Evolutionary conservation across 2,113 vertebrate species (phyloP), one percentile per base, ranked within the genome.

Genomic region (Gobiocypris rarus): DNA sequence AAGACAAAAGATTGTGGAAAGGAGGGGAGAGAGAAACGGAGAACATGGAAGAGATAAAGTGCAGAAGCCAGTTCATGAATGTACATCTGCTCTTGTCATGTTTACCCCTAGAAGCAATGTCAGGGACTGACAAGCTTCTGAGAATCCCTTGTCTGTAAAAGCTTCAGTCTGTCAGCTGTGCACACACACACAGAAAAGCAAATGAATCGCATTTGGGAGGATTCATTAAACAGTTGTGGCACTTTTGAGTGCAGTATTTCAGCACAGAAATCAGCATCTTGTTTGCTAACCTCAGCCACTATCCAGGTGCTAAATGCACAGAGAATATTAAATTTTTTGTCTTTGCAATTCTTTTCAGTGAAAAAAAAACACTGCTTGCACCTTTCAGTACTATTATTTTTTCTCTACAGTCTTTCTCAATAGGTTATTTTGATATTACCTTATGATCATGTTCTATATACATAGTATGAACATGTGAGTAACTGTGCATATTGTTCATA

Each of bases 21-120:
- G 34, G 28, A 67, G 9, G n/a, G n/a, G 45, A 65, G 31, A 43
- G n/a, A 34, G 43, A 65, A 31, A 79, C 1, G 3, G 13, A 48
- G n/a, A 70, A 83, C 6, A 38, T 19, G 24, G 8, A 54, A 38
- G 54, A 63, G 65, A 80, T 43, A 76, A 43, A 70, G 34, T 11
- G 38, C n/a, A 26, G 38, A 48, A 69, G 83, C 50, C 59, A 52
- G 61, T 84, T 52, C 34, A 81, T 86, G 80, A 77, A 63, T 70
- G 34, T 77, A 65, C 50, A 54, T 67, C 10, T 50, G 41, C 67
- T 83, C 50, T 31, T 85, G 84, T 71, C 67, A 61, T 85, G 77
- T 81, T 80, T 81, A 73, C 73, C 41, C 58, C 83, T 78, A 56
- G 83, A 84, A 70, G 83, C 75, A 67, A 70, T 69, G 17, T 76